Base-by-base conservation (phyloP, 53 echinoderm and acorn worm species). In the Henricia sp. region DNA sequence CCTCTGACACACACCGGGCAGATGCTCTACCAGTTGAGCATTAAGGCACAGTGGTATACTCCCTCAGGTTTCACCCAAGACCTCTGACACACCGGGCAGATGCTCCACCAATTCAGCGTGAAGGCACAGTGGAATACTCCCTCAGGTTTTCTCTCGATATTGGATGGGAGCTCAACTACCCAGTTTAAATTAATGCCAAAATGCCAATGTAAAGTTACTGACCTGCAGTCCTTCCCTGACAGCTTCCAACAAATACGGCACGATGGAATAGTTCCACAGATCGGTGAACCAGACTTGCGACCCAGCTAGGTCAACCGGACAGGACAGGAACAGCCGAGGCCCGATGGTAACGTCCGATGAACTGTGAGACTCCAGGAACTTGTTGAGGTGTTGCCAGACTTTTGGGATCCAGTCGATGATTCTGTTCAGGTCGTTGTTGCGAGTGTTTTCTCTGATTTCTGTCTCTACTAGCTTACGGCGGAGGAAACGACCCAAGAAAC, bases 241-340 rank as follows among this genome's bases (percentile, higher is more conserved):
- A 64, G 99, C 99, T 71, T 99, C 99, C 70, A 99, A 85, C 37
- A 99, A 70, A 42, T 99, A 99, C 27, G 99, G 99, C 68, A 99
- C 99, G 37, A 99, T 94, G 82, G 99, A 99, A 74, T 99, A 99
- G 51, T 99, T 99, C 99, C 99, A 99, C 40, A 99, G 92, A 50
- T 99, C 99, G 0, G 99, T 99, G 84, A 99, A 99, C 99, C 99
- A 99, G 59, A 99, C 99, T 87, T 99, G 99, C 0, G 99, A 99
- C 9, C 99, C 99, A 9, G 99, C 86, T 16, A 99, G 83, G 44
- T 94, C 99, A 26, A 99, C 88, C 2, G 99, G 99, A 33, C 99
- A 99, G 13, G 94, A 92, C 23, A 99, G 89, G 92, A 99, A 99
- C 42, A 99, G 89, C 46, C 99, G 76, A 0, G 99, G 99, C 29